phyloP scores from a whole-genome alignment of 2,888 invertebrate genomes.

The Cataglyphis livida region DNA sequence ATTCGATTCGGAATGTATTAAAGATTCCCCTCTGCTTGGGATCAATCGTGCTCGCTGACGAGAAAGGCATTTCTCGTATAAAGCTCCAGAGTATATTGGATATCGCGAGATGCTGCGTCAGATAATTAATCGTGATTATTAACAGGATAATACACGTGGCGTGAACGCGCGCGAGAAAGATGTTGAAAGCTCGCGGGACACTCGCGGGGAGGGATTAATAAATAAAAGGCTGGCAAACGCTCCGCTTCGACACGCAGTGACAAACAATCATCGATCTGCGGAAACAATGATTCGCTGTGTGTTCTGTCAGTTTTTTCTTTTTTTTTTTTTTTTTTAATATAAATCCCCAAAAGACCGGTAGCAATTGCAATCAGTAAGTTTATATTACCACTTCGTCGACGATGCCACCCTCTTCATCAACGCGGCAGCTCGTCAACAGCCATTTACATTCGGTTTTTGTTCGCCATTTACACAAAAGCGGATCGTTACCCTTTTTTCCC shows the following conservation, averaged over 20 bases:
- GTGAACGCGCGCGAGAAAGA: constrained; percentile 42
- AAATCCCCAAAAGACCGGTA: constrained; percentile 64
- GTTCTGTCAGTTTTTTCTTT: background rate
- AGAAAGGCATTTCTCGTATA: background rate
- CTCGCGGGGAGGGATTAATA: constrained; percentile 61
- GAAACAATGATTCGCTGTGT: constrained; percentile 41
- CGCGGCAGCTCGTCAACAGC: constrained; percentile 73
- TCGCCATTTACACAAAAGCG: constrained; percentile 67
- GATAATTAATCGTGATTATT: constrained; percentile 74
- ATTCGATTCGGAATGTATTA: background rate
- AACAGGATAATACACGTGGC: constrained; percentile 61
- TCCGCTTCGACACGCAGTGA: constrained; percentile 65
- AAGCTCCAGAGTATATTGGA: background rate
- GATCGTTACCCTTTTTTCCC: constrained; percentile 36
- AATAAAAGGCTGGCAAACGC: constrained; percentile 67
- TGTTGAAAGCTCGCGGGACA: constrained; percentile 58
- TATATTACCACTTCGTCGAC: constrained; percentile 78
- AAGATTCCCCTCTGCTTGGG: background rate
- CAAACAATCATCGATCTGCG: constrained; percentile 71
- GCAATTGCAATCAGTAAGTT: constrained; percentile 75
- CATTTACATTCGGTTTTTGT: constrained; percentile 74
- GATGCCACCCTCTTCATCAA: constrained; percentile 68
- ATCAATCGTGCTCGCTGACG: background rate
- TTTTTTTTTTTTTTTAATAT: background rate
- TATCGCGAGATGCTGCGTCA: constrained; percentile 19